phyloP scores from a whole-genome alignment of 1,140 invertebrate genomes.

The Bombus waltoni region DNA sequence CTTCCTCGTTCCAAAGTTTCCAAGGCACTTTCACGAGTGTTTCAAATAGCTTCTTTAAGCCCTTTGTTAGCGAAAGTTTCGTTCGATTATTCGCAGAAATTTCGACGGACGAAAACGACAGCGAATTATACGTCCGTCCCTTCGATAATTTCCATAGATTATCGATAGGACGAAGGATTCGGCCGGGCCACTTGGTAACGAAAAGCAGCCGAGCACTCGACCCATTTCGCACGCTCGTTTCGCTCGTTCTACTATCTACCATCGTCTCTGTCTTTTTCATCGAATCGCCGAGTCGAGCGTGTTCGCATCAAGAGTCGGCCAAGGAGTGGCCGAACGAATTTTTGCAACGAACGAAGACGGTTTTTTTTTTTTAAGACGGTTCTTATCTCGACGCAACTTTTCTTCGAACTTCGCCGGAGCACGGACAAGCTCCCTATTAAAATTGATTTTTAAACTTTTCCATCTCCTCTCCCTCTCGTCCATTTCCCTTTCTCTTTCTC shows the following conservation, averaged over 20 bases:
- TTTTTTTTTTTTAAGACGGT: not conserved
- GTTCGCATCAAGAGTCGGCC: not conserved
- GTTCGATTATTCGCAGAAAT: not conserved
- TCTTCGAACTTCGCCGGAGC: not conserved
- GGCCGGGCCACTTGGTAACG: not conserved
- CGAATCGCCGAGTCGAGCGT: not conserved
- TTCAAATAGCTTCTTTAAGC: not conserved
- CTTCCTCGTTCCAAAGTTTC: not conserved
- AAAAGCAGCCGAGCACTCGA: not conserved
- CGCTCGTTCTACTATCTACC: not conserved
- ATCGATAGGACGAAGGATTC: not conserved
- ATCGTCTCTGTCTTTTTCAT: not conserved
- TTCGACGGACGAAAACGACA: not conserved
- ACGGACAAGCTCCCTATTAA: not conserved
- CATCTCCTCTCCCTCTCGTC: not conserved
- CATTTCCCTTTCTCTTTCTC: not conserved
- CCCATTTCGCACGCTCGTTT: slow-evolving; percentile 13
- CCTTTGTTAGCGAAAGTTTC: not conserved
- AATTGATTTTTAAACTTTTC: slow-evolving; percentile 44
- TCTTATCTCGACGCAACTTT: slow-evolving; percentile 1
- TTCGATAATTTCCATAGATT: slow-evolving; percentile 10
- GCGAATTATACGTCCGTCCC: not conserved
- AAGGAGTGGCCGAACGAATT: not conserved
- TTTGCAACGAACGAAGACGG: not conserved
- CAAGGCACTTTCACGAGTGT: not conserved